Conservation (phyloP, 2,888 invertebrate species). For the Sthenelais limicola region DNA sequence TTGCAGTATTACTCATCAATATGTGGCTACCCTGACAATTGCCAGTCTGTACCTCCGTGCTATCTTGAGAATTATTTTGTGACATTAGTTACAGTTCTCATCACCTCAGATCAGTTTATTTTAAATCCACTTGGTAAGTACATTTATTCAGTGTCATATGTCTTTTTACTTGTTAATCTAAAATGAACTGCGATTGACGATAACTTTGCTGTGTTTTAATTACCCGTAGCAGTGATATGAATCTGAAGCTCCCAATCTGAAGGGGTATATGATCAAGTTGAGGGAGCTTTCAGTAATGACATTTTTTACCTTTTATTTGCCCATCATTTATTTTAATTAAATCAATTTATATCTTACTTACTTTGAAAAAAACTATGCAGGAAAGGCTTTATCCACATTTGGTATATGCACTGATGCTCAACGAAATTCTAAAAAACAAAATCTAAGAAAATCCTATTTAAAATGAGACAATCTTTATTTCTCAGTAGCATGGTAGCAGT, state of each 20-base stretch:
- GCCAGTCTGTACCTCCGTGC: conserved; percentile 51
- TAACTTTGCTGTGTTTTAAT: neutral
- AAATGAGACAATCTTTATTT: neutral
- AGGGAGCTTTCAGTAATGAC: too few relatives aligned
- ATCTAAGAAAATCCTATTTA: too few relatives aligned
- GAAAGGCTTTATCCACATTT: too few relatives aligned
- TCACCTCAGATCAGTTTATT: conserved; percentile 51
- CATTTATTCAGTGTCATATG: too few relatives aligned
- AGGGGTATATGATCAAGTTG: too few relatives aligned
- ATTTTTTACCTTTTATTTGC: too few relatives aligned
- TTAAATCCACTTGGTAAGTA: conserved; percentile 57
- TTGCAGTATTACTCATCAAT: conserved; percentile 50
- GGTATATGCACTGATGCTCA: too few relatives aligned
- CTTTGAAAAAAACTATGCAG: too few relatives aligned
- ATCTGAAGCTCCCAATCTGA: too few relatives aligned
- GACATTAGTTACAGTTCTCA: conserved; percentile 47
- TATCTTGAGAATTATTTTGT: conserved; percentile 57
- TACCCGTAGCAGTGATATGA: neutral
- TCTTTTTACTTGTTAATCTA: neutral
- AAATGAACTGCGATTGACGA: neutral
- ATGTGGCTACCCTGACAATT: conserved; percentile 51
- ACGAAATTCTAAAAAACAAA: too few relatives aligned
- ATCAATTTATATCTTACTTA: too few relatives aligned
- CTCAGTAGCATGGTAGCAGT: neutral
- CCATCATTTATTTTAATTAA: too few relatives aligned